Conservation (phyloP, 2,888 invertebrate species). For the Chalcosyrphus nemorum region DNA sequence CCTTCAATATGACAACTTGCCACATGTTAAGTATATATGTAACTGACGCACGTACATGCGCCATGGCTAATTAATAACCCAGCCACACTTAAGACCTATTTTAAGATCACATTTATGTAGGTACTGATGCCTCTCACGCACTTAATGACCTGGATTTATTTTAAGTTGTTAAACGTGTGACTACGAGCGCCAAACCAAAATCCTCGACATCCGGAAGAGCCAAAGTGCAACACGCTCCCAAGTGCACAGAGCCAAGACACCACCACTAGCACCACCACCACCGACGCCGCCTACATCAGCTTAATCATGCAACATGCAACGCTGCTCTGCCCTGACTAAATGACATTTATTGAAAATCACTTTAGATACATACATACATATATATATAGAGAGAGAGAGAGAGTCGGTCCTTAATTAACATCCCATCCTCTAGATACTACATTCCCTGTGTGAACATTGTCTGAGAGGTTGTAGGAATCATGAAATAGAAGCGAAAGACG, state of each 20-base stretch:
- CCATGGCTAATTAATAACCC: conserved; percentile 65
- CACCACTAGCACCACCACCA: conserved; percentile 18
- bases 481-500: conserved; percentile 32
- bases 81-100: conserved; percentile 66
- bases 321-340: conserved; percentile 66
- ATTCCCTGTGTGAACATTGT: conserved; percentile 66
- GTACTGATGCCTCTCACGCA: conserved; percentile 7
- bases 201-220: conserved; percentile 65
- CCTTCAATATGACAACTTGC: conserved; percentile 22
- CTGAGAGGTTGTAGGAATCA: conserved; percentile 48
- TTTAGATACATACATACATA: too few relatives aligned
- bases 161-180: conserved; percentile 71
- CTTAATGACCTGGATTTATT: conserved; percentile 73
- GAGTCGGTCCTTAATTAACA: conserved; percentile 64
- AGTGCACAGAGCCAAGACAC: not conserved
- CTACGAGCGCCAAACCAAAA: conserved; percentile 57
- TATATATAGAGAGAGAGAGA: too few relatives aligned
- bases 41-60: conserved; percentile 52
- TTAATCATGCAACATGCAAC: conserved; percentile 60
- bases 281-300: conserved; percentile 60
- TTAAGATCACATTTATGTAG: conserved; percentile 35
- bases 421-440: conserved; percentile 62
- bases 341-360: conserved; percentile 73
- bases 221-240: conserved; percentile 64
- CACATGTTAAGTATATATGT: conserved; percentile 42